Conservation (phyloP, 2,797 vertebrate genomes). For the Petrocephalus sullivani region DNA sequence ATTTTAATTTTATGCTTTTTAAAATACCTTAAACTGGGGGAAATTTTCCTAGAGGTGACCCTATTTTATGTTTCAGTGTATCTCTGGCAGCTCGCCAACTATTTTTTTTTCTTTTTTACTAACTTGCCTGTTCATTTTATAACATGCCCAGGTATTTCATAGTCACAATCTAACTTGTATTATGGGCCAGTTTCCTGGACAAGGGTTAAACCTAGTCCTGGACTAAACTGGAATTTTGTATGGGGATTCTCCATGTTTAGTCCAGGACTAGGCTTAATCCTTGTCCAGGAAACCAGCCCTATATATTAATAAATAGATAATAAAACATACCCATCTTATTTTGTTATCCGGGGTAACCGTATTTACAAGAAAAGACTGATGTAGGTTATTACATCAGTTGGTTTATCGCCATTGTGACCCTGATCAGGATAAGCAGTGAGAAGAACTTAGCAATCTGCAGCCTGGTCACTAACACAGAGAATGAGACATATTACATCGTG, state of each 20-base stretch:
- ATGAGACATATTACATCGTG: background rate
- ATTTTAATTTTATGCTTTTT: background rate
- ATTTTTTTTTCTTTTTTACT: background rate
- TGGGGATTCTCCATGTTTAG: too few relatives aligned
- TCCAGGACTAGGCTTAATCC: too few relatives aligned
- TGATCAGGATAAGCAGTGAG: background rate
- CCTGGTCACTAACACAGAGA: background rate
- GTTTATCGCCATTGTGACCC: background rate
- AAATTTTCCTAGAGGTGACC: background rate
- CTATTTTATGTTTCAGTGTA: background rate
- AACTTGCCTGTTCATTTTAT: background rate
- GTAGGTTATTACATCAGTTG: background rate
- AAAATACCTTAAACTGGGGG: background rate
- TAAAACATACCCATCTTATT: background rate
- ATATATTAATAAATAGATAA: background rate
- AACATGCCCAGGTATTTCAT: background rate
- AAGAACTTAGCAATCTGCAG: background rate
- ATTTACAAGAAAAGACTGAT: background rate
- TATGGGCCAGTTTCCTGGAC: too few relatives aligned
- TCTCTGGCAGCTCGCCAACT: background rate
- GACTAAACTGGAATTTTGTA: too few relatives aligned
- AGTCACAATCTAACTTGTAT: background rate
- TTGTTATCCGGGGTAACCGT: background rate
- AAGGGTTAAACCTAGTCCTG: too few relatives aligned
- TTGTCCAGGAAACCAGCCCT: too few relatives aligned